Evolutionary conservation across 2,113 vertebrate species (phyloP), one percentile per base, ranked within the genome.

Genomic region (Phoenicopterus ruber): DNA sequence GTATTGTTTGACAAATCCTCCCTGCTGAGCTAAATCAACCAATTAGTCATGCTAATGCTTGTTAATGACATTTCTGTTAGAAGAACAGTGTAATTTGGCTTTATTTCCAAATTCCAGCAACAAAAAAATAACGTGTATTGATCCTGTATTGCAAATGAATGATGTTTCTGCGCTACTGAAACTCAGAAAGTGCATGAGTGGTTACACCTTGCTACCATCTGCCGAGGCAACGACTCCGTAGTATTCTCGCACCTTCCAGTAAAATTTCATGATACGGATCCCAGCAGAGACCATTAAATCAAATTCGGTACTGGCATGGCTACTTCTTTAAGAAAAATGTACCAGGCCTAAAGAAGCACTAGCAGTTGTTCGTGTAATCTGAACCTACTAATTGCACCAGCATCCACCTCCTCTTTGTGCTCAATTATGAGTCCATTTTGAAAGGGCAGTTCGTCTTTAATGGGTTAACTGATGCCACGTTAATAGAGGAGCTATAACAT

Each of bases 381-480:
- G 92, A 94, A 92, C 76, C 90, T 94, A 79, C 86, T 97, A 96
- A 97, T 97, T 97, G 95, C 95, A 94, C 63, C 80, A 95, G 79
- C 28, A 1, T 52, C 65, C 77, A 86, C 81, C 86, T 91, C 86
- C 59, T 25, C 52, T 88, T 77, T 90, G 40, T 82, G 90, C 52
- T 96, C 82, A 88, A 81, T 96, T 90, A 92, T 13, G 80, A 94
- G 77, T 78, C 79, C 86, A 69, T 86, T 96, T 95, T 93, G 95
- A 96, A 94, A 93, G 94, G 86, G 91, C 77, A 74, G 61, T 62
- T 86, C 15, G 47, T 90, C 94, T 88, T 85, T 81, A 97, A 97
- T 82, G 98, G 98, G 98, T 98, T 98, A 98, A 98, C 94, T 61
- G 80, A 95, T 34, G 11, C 89, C 97, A 94, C 66, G 18, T 96